Evolutionary conservation across 2,113 vertebrate species (phyloP), one percentile per base, ranked within the genome.

Genomic region (Chamaetylas fuelleborni): DNA sequence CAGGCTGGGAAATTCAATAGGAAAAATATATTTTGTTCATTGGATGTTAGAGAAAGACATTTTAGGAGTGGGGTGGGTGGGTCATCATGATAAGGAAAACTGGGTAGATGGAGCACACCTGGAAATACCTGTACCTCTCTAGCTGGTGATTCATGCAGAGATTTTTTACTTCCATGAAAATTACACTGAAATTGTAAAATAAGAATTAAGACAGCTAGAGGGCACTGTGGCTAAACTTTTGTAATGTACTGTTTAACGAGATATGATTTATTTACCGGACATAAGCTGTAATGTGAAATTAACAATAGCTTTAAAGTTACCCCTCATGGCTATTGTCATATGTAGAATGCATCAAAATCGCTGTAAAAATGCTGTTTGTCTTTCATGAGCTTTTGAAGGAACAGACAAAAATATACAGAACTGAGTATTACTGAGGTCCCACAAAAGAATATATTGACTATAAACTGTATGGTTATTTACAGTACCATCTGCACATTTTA

Each of bases 211-310:
- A 58, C 94, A 66, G 81, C 96, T 96, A 98, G 98, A 95, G 98
- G 97, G 97, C 97, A 96, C 81, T 98, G 92, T 95, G 82, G 85
- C 72, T 88, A 98, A 97, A 85, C 89, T 61, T 92, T 97, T 98
- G 83, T 50, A 48, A 72, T 40, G 61, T 79, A 34, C 62, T 34
- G 64, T 86, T 81, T 86, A 81, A 69, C 2, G 8, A 53, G 34
- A 53, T 33, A n/a, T 8, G 38, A 61, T 78, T 86, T 92, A 31
- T 53, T 93, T 77, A 25, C 33, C 31, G 79, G 65, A n/a, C 2
- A 7, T n/a, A 80, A 42, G 3, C 45, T 73, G 17, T 71, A 73
- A 73, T 78, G 85, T 2, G 5, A 57, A 88, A 81, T 85, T 74
- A 84, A 69, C 33, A 51, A 18, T 47, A 81, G 16, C 58, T 78